Percentiles rank a stretch among this genome's conserved stretches.
phyloP scores from a whole-genome alignment of 1,140 invertebrate genomes.

The Melipona quadrifasciata region DNA sequence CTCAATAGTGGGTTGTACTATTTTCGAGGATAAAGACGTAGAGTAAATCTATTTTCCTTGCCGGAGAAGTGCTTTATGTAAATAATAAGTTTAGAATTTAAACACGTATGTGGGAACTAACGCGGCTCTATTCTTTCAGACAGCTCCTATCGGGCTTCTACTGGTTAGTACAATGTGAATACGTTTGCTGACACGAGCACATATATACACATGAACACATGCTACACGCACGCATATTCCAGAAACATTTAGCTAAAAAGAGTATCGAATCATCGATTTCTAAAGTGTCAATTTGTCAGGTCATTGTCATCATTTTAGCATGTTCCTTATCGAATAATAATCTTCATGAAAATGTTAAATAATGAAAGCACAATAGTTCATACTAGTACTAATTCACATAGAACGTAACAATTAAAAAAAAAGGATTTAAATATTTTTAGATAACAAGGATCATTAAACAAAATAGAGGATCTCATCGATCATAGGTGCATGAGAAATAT shows the following conservation, averaged over 20 bases:
- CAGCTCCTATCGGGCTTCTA: slow-evolving; percentile 87
- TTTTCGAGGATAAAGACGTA: background rate
- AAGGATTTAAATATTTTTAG: background rate
- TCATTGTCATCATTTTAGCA: slow-evolving; percentile 46
- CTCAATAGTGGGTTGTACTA: background rate
- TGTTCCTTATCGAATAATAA: slow-evolving; percentile 8
- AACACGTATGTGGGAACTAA: slow-evolving; percentile 68
- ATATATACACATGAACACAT: slow-evolving; percentile 48
- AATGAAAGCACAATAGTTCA: background rate
- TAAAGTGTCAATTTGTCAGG: slow-evolving; percentile 24
- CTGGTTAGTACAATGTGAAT: slow-evolving; percentile 84
- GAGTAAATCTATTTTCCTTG: slow-evolving; percentile 3
- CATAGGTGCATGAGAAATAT: slow-evolving; percentile 52
- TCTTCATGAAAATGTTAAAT: background rate
- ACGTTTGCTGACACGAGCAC: slow-evolving; percentile 57
- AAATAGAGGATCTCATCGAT: slow-evolving; percentile 3
- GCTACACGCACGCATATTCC: slow-evolving; percentile 41
- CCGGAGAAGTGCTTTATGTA: background rate
- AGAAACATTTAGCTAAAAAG: slow-evolving; percentile 48
- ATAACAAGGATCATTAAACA: background rate
- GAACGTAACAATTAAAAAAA: background rate
- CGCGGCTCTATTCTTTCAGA: slow-evolving; percentile 83
- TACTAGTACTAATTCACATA: background rate
- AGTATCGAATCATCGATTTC: slow-evolving; percentile 16
- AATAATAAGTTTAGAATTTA: slow-evolving; percentile 28